A percentile compares a stretch with the other conserved stretches of the same genome.
These are phyloP conservation scores for Chunga burmeisteri DNA, from an alignment of 2,113 vertebrate species.

Conservation along the genomic window DNA sequence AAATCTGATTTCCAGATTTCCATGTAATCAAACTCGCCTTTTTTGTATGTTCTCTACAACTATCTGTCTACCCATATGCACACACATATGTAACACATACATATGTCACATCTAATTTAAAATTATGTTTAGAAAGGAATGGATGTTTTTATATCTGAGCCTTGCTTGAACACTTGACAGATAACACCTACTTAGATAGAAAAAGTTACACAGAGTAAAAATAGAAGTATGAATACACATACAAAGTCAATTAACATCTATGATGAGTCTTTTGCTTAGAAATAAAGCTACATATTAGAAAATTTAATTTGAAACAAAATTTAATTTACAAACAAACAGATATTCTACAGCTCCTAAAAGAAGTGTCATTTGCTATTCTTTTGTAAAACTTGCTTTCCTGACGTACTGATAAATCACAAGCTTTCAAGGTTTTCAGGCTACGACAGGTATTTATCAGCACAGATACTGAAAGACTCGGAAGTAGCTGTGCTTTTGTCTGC, in stretches of 20 bases:
- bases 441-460: not conserved
- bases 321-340: not conserved
- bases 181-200: not conserved
- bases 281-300: not conserved
- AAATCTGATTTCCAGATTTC: not conserved
- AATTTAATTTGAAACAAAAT: not conserved
- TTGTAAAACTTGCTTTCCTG: not conserved
- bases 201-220: not conserved
- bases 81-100: not conserved
- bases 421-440: not conserved
- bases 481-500: not conserved
- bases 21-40: not conserved
- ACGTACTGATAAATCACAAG: not conserved
- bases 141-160: not conserved
- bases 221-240: not conserved
- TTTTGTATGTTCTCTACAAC: not conserved
- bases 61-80: not conserved
- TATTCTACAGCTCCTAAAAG: not conserved
- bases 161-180: slow-evolving; percentile 10
- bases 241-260: not conserved
- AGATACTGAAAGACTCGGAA: not conserved
- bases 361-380: not conserved
- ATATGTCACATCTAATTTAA: not conserved
- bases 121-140: slow-evolving; percentile 4
- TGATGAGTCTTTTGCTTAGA: not conserved